Evolutionary conservation across 2,888 invertebrate genomes (phyloP).

Genomic region (Tetranychus piercei): DNA sequence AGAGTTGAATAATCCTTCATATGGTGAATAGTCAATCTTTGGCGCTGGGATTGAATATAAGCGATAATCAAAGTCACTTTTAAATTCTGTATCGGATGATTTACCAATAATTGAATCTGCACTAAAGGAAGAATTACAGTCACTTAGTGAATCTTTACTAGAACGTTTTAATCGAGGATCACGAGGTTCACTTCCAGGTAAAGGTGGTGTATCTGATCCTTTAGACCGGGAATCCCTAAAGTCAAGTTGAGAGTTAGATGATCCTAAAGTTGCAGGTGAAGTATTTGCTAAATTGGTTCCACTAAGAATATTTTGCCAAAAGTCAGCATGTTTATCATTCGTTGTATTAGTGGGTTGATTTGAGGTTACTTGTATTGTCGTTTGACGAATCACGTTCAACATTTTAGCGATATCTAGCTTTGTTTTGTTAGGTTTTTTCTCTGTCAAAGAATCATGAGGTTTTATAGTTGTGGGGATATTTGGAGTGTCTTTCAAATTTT

Average conservation of each 20-base stretch:
- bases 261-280: neutral
- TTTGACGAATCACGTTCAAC: slow-evolving; percentile 25
- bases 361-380: neutral
- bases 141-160: slow-evolving; percentile 1
- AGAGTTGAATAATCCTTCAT: slow-evolving; percentile 22
- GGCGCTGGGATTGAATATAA: slow-evolving; percentile 18
- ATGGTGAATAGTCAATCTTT: slow-evolving; percentile 23
- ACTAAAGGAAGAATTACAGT: neutral
- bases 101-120: neutral
- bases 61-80: slow-evolving; percentile 21
- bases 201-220: slow-evolving; percentile 7
- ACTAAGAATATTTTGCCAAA: slow-evolving; percentile 23
- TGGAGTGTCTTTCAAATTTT: slow-evolving; percentile 21
- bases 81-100: neutral
- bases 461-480: neutral
- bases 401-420: slow-evolving; percentile 26
- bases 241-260: neutral
- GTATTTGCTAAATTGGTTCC: slow-evolving; percentile 13
- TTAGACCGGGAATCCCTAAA: neutral
- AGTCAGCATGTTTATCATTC: slow-evolving; percentile 14
- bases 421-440: slow-evolving; percentile 8
- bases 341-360: neutral
- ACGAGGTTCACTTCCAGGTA: slow-evolving; percentile 14
- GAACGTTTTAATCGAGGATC: slow-evolving; percentile 17
- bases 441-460: neutral